Evolutionary conservation across 2,113 vertebrate genomes (phyloP), one percentile per base, ranked within the genome.

Genomic region (Eulemur rufifrons): DNA sequence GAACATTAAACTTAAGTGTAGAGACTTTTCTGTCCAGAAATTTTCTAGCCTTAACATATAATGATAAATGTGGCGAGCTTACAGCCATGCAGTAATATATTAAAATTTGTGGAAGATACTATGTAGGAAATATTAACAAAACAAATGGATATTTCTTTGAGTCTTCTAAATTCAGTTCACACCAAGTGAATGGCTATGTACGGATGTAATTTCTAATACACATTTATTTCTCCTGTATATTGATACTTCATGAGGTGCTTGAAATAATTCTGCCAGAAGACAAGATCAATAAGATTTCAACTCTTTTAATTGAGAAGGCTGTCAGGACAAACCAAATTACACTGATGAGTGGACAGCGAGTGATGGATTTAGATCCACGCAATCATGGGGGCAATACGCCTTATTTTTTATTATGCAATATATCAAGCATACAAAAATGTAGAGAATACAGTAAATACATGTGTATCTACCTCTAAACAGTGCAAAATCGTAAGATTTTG

Each of bases 401-500:
- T 47, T 73, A 73, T 23, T 81, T 90, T 85, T 74, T 80, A 37
- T 66, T 74, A 90, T 73, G 77, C 90, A 87, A 52, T 42, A 64
- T 37, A 91, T 94, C 27, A 84, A 91, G 71, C 32, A 90, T 45
- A 77, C 50, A 96, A 63, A 81, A 61, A 86, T 80, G 34, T 59
- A 84, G 54, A 61, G 52, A 81, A 77, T 64, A 84, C 18, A 80
- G 52, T 93, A 77, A 94, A 78, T 25, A 91, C 20, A 52, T 32
- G 1, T 71, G 29, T 56, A 77, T 21, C 47, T 47, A 80, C 50
- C 15, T 63, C 45, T 89, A 69, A 34, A 12, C 17, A 64, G 37
- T 59, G 39, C 50, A 73, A 89, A 42, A 66, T 29, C 69, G 93
- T 71, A 91, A 87, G 61, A 86, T 76, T 81, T 61, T 81, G 9